phyloP scores from a whole-genome alignment of 2,113 vertebrate species.

The Motacilla alba region DNA sequence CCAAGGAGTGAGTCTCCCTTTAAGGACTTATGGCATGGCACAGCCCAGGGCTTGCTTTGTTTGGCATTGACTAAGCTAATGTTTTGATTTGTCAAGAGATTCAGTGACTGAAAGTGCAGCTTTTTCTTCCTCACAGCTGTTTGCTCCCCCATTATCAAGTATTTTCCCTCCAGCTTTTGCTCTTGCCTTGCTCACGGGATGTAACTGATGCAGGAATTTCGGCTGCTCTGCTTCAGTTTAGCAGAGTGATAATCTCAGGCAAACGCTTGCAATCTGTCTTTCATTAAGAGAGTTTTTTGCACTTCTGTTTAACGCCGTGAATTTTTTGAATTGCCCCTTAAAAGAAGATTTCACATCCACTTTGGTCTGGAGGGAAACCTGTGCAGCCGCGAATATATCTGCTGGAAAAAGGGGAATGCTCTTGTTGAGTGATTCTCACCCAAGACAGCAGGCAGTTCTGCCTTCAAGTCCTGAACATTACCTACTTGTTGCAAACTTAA shows the following conservation, averaged over 20 bases:
- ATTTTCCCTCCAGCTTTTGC: background rate
- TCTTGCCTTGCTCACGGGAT: background rate
- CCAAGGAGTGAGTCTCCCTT: background rate
- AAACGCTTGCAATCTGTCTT: conserved; percentile 61
- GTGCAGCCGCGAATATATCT: background rate
- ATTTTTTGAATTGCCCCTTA: conserved; percentile 37
- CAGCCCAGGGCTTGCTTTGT: background rate
- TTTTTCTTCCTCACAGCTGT: background rate
- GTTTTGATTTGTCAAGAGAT: background rate
- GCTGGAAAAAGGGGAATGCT: background rate
- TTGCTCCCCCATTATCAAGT: background rate
- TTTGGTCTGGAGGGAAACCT: conserved; percentile 20
- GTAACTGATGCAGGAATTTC: conserved; percentile 38
- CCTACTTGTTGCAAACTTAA: background rate
- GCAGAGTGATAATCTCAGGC: background rate
- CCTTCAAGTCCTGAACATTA: background rate
- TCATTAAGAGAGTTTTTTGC: conserved; percentile 61
- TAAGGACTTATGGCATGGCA: background rate
- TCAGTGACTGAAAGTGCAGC: background rate
- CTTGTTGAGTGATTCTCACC: background rate
- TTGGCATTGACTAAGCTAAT: background rate
- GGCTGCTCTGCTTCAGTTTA: conserved; percentile 28
- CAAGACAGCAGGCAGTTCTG: background rate
- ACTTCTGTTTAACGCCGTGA: conserved; percentile 41
- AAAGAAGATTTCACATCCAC: conserved; percentile 34